Evolutionary conservation across 2,888 invertebrate genomes (phyloP), one percentile per base, ranked within the genome.

Genomic region (Chalcosyrphus nemorum): DNA sequence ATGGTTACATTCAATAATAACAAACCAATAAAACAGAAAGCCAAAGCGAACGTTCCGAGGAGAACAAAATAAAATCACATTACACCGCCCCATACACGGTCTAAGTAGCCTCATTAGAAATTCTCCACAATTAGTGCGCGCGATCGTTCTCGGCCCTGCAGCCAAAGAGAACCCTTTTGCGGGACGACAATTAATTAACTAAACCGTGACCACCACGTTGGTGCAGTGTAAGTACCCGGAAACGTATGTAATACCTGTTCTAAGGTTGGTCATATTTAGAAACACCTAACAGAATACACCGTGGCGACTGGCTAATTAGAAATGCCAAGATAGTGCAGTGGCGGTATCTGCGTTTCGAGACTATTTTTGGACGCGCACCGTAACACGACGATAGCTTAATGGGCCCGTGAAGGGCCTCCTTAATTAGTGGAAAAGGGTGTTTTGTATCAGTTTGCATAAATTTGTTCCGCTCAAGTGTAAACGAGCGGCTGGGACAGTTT

Each of bases 31-130:
- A 71, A 63, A 32, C 54, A 29, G 43, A 15, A 15, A 54, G 43
- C 47, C 13, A 70, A 70, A 66, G 57, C 13, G 13, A 21, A 59
- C 59, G 59, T 43, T 56, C 27, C 35, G 61, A 74, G 21, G 61
- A 74, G 21, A 35, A 61, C 56, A 54, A 68, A 80, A 80, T 75
- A 78, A 75, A 75, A 70, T 68, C 84, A 75, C 80, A 74, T 84
- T 77, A 84, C 80, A 78, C 68, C 70, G 68, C 17, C 41, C 66
- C 68, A 7, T 59, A 77, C n/a, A 70, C 24, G 77, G 78, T 41
- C 63, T 84, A 80, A 80, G 65, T 84, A 75, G 75, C 45, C 75
- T 84, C 78, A 84, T 84, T 84, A 84, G 70, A 78, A 84, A 75
- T 75, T 75, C 70, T 45, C n/a, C n/a, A n/a, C 56, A 84, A 84